A percentile compares a stretch with the other conserved stretches of the same genome.
Evolutionary conservation across 2,797 vertebrate genomes (phyloP).

Genomic region (Fistularia tabacaria): DNA sequence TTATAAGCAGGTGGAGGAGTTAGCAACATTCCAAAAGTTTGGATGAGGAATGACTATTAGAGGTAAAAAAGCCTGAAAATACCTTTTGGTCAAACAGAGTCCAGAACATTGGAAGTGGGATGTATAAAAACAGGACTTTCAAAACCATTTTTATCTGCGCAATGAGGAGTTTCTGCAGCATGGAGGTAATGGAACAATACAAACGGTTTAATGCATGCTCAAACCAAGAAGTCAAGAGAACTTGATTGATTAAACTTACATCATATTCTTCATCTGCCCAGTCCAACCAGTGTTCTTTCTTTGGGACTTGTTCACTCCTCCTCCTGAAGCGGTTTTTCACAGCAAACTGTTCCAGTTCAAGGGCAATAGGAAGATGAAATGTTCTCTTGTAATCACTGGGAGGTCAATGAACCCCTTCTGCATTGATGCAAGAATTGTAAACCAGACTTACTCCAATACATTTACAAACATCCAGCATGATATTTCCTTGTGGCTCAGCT

Average conservation of each 20-base stretch:
- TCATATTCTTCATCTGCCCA: slow-evolving; percentile 92
- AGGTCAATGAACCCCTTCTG: neutral
- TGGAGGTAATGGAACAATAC: slow-evolving; percentile 5
- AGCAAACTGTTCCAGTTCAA: slow-evolving; percentile 78
- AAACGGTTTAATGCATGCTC: neutral
- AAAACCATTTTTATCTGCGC: slow-evolving; percentile 90
- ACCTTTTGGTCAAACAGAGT: slow-evolving; percentile 97
- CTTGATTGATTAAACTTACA: slow-evolving; percentile 62
- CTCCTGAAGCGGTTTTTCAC: slow-evolving; percentile 85
- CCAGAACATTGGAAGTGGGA: slow-evolving; percentile 98
- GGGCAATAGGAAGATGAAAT: slow-evolving; percentile 1
- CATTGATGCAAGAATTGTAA: neutral
- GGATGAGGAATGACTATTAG: slow-evolving; percentile 20
- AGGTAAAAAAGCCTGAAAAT: slow-evolving; percentile 22
- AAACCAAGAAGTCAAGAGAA: neutral
- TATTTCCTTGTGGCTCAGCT: slow-evolving; percentile 85
- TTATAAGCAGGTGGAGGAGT: slow-evolving; percentile 46
- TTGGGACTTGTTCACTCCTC: slow-evolving; percentile 77
- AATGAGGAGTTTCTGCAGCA: slow-evolving; percentile 85
- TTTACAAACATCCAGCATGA: slow-evolving; percentile 84
- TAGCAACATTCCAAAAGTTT: slow-evolving; percentile 4
- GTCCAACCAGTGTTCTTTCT: slow-evolving; percentile 92
- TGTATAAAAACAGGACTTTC: slow-evolving; percentile 90
- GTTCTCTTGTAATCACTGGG: neutral
- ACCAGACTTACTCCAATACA: slow-evolving; percentile 83